Base-by-base conservation (phyloP, 2,888 invertebrate species). In the Rhaphigaster nebulosa region DNA sequence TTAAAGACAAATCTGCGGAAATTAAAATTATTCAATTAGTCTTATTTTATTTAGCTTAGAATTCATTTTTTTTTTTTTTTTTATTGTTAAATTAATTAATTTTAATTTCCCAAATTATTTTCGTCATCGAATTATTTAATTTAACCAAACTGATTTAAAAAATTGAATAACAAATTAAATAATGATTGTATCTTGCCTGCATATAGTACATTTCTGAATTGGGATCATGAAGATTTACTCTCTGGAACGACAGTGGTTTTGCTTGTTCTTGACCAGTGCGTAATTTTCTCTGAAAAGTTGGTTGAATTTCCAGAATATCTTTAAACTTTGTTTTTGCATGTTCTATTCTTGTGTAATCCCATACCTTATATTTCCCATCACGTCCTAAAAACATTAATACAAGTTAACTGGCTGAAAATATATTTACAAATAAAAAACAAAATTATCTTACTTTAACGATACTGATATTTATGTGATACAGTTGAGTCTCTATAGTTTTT, bases 311-410 rank as follows among this genome's bases (percentile, higher is more conserved):
- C 45, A 98, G 96, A 13, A 96, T 95, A 92, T 97, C 96, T 13
- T 97, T 97, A 15, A 90, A 97, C 0, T 96, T 95, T 0, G 97
- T 96, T 94, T 98, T 97, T 0, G 98, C 97, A 92, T 96, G 95
- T 92, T 98, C 98, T n/a, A 98, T 97, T 0, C 97, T 96, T 92
- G 98, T 97, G 95, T 98, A 98, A 94, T 97, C 97, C 98, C 98
- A 98, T 20, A 97, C 96, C 13, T 96, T 95, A 26, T 97, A 95
- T 93, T 96, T 96, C 0, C 97, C 97, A 93, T 98, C 98, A 93
- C 96, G 95, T 0, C 97, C 95, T 93, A n/a, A 45, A 84, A 41
- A 87, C 38, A n/a, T 29, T 54, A 87, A 52, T 34, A 10, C 18
- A 50, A 54, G 12, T 56, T 54, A 54, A 18, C 15, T 65, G 29